These are phyloP conservation scores for Rattus rattus DNA, from an alignment of 2,113 vertebrate genomes.

Conservation along the genomic window DNA sequence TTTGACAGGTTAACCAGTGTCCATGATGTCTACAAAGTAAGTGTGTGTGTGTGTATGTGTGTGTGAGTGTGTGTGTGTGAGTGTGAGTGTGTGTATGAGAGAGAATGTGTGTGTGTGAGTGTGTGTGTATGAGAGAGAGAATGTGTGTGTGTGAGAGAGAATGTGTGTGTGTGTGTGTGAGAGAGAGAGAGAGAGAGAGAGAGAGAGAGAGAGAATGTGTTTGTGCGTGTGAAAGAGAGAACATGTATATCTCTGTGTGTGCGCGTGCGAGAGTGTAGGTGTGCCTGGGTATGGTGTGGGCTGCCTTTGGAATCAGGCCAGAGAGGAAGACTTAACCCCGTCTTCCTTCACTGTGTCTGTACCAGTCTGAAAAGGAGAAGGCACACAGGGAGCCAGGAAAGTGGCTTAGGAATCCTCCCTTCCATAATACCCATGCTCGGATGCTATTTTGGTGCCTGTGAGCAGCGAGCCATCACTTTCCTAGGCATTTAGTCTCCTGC, in stretches of 20 bases:
- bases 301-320: background rate
- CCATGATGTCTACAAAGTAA: conserved; percentile 88
- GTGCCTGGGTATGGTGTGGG: background rate
- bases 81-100: too few relatives aligned
- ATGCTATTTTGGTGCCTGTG: background rate
- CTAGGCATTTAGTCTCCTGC: background rate
- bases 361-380: background rate
- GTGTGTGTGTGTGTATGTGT: background rate
- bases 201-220: conserved; percentile 65
- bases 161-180: too few relatives aligned
- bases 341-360: background rate
- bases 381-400: background rate
- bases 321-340: background rate
- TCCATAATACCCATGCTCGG: background rate
- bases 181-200: background rate
- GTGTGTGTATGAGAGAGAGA: background rate
- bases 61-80: background rate
- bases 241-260: background rate
- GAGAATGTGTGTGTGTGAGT: too few relatives aligned
- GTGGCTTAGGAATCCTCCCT: background rate
- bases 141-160: too few relatives aligned
- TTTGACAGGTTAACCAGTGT: conserved; percentile 87
- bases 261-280: background rate
- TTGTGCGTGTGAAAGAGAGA: background rate
- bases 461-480: background rate